Base-by-base conservation (phyloP, 2,797 vertebrate species). In the Pipistrellus pipistrellus region DNA sequence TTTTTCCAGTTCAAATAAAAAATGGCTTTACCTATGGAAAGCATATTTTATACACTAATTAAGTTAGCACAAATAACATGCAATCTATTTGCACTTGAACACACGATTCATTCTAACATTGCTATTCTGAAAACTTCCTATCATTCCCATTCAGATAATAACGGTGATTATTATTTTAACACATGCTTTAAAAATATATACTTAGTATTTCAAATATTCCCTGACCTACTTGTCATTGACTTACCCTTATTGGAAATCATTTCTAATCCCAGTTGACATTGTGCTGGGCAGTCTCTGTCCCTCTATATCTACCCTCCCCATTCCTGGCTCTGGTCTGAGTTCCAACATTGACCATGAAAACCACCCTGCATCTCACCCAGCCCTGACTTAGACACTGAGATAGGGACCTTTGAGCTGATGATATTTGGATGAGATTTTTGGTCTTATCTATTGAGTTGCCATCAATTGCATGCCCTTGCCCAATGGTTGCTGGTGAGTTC, bases 111-210 rank as follows among this genome's bases (percentile, higher is more conserved):
- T 82, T 84, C 21, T 86, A 73, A 69, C 53, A 85, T 83, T 80
- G 46, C 27, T 83, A 76, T 64, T 89, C 86, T 86, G 35, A 92
- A 92, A 91, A 85, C 3, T 59, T 73, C 35, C 14, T 77, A 85
- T 86, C 17, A 93, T 91, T 90, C 77, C 53, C 75, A 87, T 89
- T 41, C 66, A 89, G 48, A 89, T 90, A 91, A 73, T 87, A 82
- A 78, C 32, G 84, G 21, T 30, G 41, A 87, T 73, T 77, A 90
- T 38, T 83, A 71, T 38, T 85, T 85, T 77, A 85, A 48, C 1
- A 51, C 8, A 72, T 44, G 14, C 7, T 95, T 83, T 75, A 41
- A 72, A 95, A 64, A 57, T 35, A 8, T 17, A 66, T 72, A 23
- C 27, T 82, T 80, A 20, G 4, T 87, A 21, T 41, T 92, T 59